Percentiles rank a stretch among this genome's conserved stretches.
These are phyloP conservation scores for Notospermus geniculatus DNA, from an alignment of 1,140 invertebrate species.

Conservation along the genomic window DNA sequence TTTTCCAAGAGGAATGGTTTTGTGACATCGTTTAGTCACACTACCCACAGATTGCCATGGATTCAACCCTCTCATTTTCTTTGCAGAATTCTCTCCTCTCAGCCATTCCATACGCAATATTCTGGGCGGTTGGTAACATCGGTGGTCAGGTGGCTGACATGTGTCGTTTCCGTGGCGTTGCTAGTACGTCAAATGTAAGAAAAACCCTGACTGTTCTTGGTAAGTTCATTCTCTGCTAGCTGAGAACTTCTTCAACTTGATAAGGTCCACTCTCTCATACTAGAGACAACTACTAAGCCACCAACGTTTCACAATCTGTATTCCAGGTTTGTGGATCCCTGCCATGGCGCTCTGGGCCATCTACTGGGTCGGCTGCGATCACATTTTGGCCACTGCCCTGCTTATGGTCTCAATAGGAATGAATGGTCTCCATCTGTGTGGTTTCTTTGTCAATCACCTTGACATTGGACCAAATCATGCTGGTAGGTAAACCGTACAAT, in stretches of 20 bases:
- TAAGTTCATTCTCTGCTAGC: too few relatives aligned
- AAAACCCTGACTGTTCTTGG: constrained; percentile 70
- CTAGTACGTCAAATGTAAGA: constrained; percentile 55
- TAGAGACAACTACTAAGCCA: too few relatives aligned
- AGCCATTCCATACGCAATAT: constrained; percentile 79
- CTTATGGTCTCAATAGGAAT: background rate
- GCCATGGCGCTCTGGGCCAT: background rate
- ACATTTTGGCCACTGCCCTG: background rate
- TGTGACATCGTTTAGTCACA: too few relatives aligned
- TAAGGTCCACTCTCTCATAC: too few relatives aligned
- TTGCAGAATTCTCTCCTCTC: constrained; percentile 79
- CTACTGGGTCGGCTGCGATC: background rate
- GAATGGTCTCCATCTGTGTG: background rate
- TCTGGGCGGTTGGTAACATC: constrained; percentile 72
- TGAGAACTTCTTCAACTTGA: too few relatives aligned
- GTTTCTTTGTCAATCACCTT: background rate
- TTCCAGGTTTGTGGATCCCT: too few relatives aligned
- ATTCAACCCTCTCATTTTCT: background rate
- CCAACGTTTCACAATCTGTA: too few relatives aligned
- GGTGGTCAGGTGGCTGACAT: constrained; percentile 77
- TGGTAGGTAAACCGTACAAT: background rate
- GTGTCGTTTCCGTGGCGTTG: constrained; percentile 62
- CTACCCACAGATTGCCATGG: too few relatives aligned
- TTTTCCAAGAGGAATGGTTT: too few relatives aligned
- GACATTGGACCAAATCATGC: background rate